Evolutionary conservation across 2,113 vertebrate species (phyloP), one percentile per base, ranked within the genome.

Genomic region (Malurus elegans): DNA sequence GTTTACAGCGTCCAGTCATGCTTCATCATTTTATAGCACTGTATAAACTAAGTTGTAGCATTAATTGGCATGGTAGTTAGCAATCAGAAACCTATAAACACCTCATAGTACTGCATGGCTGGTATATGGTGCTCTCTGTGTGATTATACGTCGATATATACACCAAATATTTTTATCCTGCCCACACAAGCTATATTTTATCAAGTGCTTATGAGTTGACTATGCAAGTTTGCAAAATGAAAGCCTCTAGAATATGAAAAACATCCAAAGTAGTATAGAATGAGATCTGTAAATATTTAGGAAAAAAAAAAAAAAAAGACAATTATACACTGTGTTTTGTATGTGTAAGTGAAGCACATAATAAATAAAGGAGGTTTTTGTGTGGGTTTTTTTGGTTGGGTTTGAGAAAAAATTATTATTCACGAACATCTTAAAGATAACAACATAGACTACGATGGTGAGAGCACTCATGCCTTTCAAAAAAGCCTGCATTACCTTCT

Each of bases 81-180:
- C 28, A 48, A 69, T 45, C 29, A 56, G 53, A 75, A 88, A 31
- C 32, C n/a, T 67, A 29, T 80, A 69, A 42, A 80, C 3, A 53
- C 1, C 12, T 57, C 7, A 2, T 9, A 25, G 21, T 60, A 10
- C 10, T 65, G 6, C 1, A 0, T 83, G 12, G 8, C 20, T 69
- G 16, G 11, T 64, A 31, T 36, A 9, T 18, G 18, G 19, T 47
- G 4, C 14, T 70, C 31, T 53, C 2, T 54, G 7, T 9, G 9
- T 64, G 53, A 38, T 42, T 72, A 44, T 29, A 42, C 17, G 7
- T 38, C 86, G 14, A 56, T 3, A 1, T 34, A 56, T 31, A 79
- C 19, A 75, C 5, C 11, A 88, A 67, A 54, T 6, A 50, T 71
- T 85, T 88, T 71, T 88, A 50, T 45, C 67, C 29, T 82, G 12